Evolutionary conservation across 2,888 invertebrate species (phyloP).

Genomic region (Esperia sulphurella): DNA sequence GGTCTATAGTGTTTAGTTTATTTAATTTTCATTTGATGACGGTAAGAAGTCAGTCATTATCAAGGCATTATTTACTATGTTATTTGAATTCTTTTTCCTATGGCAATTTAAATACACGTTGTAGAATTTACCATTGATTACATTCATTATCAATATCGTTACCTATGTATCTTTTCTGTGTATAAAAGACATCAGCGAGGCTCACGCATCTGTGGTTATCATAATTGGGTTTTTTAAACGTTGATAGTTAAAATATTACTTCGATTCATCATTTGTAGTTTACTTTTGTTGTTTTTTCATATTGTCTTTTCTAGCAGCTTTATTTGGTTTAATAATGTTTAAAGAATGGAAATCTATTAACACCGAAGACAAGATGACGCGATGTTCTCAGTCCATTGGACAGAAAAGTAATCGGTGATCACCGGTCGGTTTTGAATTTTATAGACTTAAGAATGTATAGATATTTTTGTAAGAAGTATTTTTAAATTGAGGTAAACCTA

Average conservation of each 20-base stretch:
- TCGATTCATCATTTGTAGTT: neutral
- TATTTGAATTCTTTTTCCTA: neutral
- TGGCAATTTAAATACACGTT: neutral
- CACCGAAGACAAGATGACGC: constrained; percentile 35
- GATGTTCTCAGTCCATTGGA: constrained; percentile 37
- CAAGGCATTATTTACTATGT: neutral
- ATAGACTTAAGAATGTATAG: constrained; percentile 21
- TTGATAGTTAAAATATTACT: neutral
- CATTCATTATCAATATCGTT: too few species aligned
- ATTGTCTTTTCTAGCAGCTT: constrained; percentile 3
- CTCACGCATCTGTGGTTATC: neutral
- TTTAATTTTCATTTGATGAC: neutral
- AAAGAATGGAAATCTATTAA: constrained; percentile 25
- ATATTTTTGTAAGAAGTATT: constrained; percentile 4
- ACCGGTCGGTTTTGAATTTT: constrained; percentile 10
- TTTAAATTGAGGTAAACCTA: neutral
- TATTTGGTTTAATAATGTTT: constrained; percentile 7
- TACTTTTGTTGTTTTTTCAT: neutral
- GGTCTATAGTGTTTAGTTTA: neutral
- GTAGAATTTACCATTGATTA: neutral
- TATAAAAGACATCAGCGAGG: constrained; percentile 24
- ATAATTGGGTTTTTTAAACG: neutral
- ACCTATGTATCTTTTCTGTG: neutral
- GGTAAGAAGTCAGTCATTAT: neutral
- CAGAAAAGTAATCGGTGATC: constrained; percentile 24